A percentile compares a stretch with the other conserved stretches of the same genome.
These are phyloP conservation scores for Epinotia ramella DNA, from an alignment of 2,888 invertebrate species.

Conservation along the genomic window DNA sequence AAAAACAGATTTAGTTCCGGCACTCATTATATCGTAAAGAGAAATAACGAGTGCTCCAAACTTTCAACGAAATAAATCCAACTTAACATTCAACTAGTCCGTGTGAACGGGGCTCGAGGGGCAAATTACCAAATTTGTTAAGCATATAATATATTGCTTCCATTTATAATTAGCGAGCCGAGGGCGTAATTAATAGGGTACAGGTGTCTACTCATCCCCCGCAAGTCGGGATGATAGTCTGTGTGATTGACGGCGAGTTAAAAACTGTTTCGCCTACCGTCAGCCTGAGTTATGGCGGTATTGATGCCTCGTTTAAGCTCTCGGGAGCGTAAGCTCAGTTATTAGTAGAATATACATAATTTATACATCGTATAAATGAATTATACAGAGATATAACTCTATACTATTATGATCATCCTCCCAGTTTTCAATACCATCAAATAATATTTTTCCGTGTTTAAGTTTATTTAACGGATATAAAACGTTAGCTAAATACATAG, in stretches of 20 bases:
- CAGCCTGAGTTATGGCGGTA: slow-evolving; percentile 18
- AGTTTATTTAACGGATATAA: too few species aligned
- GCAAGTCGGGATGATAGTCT: slow-evolving; percentile 47
- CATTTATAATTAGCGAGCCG: slow-evolving; percentile 71
- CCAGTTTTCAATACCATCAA: too few species aligned
- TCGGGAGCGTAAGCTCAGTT: neutral
- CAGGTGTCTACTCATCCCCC: slow-evolving; percentile 63
- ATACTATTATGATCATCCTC: too few species aligned
- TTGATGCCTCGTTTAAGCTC: slow-evolving; percentile 18
- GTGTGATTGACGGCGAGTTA: slow-evolving; percentile 59
- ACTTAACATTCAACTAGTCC: slow-evolving; percentile 42
- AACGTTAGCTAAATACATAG: too few species aligned
- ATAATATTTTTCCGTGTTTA: too few species aligned
- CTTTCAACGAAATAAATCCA: slow-evolving; percentile 37
- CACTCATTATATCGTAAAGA: slow-evolving; percentile 6
- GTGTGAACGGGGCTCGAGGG: slow-evolving; percentile 53
- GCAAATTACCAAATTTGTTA: slow-evolving; percentile 62
- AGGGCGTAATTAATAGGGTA: slow-evolving; percentile 50
- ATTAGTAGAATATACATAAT: neutral
- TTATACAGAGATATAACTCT: too few species aligned
- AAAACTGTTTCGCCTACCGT: slow-evolving; percentile 48
- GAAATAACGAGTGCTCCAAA: slow-evolving; percentile 17
- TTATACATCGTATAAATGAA: too few species aligned
- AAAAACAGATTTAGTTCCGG: neutral
- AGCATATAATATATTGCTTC: slow-evolving; percentile 64